These are phyloP conservation scores for Drosophila picticornis DNA, from an alignment of 2,888 invertebrate genomes.

Conservation along the genomic window DNA sequence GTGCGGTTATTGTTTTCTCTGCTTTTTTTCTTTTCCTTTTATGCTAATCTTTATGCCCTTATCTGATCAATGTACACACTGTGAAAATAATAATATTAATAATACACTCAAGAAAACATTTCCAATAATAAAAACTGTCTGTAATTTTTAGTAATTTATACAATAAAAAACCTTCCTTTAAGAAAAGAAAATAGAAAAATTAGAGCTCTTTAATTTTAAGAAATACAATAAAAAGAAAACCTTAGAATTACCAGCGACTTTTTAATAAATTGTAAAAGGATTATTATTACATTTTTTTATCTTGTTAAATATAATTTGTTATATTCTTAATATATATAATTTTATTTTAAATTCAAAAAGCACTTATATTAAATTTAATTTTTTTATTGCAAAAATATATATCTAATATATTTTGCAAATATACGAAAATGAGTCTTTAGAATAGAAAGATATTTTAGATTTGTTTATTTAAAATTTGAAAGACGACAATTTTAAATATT, in stretches of 20 bases:
- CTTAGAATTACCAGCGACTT: neutral
- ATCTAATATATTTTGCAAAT: neutral
- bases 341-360: neutral
- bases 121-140: neutral
- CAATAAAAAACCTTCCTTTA: neutral
- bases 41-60: slow-evolving; percentile 16
- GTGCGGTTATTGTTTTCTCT: slow-evolving; percentile 16
- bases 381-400: neutral
- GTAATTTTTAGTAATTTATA: too few relatives aligned
- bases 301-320: neutral
- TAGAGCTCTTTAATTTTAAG: too few relatives aligned
- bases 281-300: too few relatives aligned
- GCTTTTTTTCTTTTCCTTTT: slow-evolving; percentile 4
- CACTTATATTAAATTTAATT: neutral
- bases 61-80: neutral
- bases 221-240: neutral
- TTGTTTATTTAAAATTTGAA: neutral
- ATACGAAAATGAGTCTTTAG: neutral
- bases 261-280: neutral
- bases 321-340: too few relatives aligned
- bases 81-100: neutral
- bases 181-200: neutral
- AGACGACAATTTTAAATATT: too few relatives aligned
- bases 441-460: neutral
- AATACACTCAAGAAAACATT: neutral